These are phyloP conservation scores for Otus sunia DNA, from an alignment of 2,113 vertebrate genomes.

Conservation along the genomic window DNA sequence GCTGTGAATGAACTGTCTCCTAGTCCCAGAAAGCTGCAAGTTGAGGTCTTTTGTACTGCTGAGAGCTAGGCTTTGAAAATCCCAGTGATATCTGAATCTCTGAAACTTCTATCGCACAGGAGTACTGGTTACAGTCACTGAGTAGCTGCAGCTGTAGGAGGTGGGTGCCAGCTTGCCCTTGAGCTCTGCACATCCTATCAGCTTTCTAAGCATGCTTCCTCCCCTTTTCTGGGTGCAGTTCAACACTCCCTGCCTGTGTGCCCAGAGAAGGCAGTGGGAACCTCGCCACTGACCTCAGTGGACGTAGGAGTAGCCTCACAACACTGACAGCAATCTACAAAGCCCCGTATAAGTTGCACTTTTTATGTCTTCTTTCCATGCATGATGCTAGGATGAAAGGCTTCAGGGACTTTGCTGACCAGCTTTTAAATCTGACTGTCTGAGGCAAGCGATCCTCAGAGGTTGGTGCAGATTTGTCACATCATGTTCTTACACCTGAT, in stretches of 20 bases:
- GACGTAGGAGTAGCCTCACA: not conserved
- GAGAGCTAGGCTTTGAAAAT: not conserved
- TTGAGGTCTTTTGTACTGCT: not conserved
- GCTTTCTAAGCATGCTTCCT: not conserved
- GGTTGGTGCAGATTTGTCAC: not conserved
- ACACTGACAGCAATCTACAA: not conserved
- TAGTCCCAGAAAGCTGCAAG: not conserved
- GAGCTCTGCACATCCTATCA: not conserved
- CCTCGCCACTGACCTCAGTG: not conserved
- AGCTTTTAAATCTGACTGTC: not conserved
- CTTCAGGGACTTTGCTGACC: not conserved
- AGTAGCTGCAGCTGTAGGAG: not conserved
- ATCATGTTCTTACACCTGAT: not conserved
- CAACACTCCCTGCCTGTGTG: not conserved
- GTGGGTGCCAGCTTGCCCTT: not conserved
- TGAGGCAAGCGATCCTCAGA: not conserved
- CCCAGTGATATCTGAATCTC: not conserved
- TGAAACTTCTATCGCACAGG: not conserved
- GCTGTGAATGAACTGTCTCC: not conserved
- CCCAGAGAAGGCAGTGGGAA: not conserved
- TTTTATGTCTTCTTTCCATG: not conserved
- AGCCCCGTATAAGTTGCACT: not conserved
- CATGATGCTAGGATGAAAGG: not conserved
- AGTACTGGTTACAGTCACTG: not conserved
- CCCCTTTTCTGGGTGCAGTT: not conserved